phyloP scores from a whole-genome alignment of 2,113 vertebrate genomes.

The Mesocricetus auratus region DNA sequence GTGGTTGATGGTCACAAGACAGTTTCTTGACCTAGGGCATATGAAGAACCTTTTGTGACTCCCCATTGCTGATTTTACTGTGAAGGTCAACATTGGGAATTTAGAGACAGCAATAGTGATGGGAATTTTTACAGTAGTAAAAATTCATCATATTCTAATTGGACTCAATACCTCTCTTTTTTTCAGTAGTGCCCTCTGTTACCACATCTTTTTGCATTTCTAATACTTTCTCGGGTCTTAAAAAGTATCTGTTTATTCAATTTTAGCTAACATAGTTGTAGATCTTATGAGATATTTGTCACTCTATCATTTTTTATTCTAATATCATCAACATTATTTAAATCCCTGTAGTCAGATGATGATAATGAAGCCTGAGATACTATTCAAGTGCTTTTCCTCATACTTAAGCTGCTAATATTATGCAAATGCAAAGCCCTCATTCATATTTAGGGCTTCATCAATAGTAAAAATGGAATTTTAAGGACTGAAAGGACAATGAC shows the following conservation, averaged over 20 bases:
- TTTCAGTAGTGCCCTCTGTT: not conserved
- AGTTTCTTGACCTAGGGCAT: not conserved
- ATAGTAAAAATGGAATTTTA: constrained; percentile 15
- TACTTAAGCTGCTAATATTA: not conserved
- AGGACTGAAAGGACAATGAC: not conserved
- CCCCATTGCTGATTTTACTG: not conserved
- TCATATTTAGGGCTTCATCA: constrained; percentile 17
- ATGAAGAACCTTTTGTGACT: not conserved
- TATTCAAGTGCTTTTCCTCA: not conserved
- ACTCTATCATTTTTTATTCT: not conserved
- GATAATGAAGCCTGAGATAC: not conserved
- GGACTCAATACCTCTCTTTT: not conserved
- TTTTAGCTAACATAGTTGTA: not conserved
- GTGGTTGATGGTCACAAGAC: not conserved
- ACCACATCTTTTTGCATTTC: not conserved
- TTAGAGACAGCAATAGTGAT: not conserved
- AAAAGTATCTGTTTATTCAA: not conserved
- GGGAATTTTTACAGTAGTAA: not conserved
- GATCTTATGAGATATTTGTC: not conserved
- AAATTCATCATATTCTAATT: not conserved
- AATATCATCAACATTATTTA: constrained; percentile 15
- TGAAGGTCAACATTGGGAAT: not conserved
- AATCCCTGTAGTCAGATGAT: not conserved
- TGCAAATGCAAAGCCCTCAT: not conserved
- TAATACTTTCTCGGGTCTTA: not conserved